Conservation (phyloP, 1,140 invertebrate species). For the Eubasilissa regina region DNA sequence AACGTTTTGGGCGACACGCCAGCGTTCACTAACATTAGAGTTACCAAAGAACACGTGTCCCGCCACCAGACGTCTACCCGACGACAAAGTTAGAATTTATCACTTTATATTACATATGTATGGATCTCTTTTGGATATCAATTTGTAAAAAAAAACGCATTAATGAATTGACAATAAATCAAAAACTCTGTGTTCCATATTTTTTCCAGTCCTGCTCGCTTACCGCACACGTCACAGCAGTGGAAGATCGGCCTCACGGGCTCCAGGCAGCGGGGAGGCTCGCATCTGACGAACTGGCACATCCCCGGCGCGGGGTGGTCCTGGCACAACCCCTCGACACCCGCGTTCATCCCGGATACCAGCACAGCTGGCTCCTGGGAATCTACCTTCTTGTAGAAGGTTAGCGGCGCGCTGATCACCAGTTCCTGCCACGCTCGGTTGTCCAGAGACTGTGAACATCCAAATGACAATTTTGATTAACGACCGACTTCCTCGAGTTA, state of each 20-base stretch:
- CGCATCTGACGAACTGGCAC: constrained; percentile 3
- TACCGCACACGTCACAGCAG: constrained; percentile 51
- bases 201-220: not conserved
- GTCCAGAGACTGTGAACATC: not conserved
- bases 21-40: too few relatives aligned
- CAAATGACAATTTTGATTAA: not conserved
- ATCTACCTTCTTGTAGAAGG: not conserved
- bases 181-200: too few relatives aligned
- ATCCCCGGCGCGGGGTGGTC: not conserved
- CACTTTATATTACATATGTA: too few relatives aligned
- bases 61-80: too few relatives aligned
- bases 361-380: not conserved
- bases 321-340: not conserved
- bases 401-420: not conserved
- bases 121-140: too few relatives aligned
- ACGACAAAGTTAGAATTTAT: too few relatives aligned
- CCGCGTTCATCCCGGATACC: not conserved
- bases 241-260: constrained; percentile 36
- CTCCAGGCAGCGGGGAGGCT: constrained; percentile 15
- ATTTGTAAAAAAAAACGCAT: too few relatives aligned
- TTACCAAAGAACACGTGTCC: too few relatives aligned
- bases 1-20: too few relatives aligned
- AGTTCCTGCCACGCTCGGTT: not conserved
- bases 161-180: too few relatives aligned
- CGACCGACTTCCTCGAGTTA: too few relatives aligned